Conservation (phyloP, 1,140 invertebrate species). For the Condylostylus longicornis region DNA sequence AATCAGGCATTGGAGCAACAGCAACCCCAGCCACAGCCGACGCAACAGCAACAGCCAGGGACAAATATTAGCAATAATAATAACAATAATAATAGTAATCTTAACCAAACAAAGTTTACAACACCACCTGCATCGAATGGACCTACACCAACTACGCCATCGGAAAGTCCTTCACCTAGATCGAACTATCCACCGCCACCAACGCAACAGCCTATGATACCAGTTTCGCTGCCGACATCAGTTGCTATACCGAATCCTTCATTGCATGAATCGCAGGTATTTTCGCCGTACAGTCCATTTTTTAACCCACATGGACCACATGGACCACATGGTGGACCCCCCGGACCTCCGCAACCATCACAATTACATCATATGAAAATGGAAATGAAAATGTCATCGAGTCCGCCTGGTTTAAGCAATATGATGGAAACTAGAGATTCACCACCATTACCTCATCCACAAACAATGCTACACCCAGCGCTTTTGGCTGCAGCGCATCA, state of each 20-base stretch:
- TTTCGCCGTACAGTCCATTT: constrained; percentile 78
- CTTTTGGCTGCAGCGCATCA: constrained; percentile 63
- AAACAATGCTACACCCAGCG: constrained; percentile 62
- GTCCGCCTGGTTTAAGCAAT: constrained; percentile 40
- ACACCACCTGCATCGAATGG: constrained; percentile 29
- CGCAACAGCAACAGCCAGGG: constrained; percentile 4
- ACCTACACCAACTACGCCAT: constrained; percentile 26
- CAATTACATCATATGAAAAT: constrained; percentile 36
- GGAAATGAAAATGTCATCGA: constrained; percentile 32
- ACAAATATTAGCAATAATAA: constrained; percentile 7
- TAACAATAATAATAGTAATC: constrained; percentile 11
- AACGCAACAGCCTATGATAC: constrained; percentile 43
- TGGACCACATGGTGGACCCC: constrained; percentile 37
- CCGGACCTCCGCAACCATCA: constrained; percentile 21
- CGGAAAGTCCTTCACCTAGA: constrained; percentile 51
- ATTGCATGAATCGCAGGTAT: constrained; percentile 86
- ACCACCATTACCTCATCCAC: constrained; percentile 62
- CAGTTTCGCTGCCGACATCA: constrained; percentile 66
- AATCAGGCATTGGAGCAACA: too few species aligned
- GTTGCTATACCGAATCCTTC: constrained; percentile 93
- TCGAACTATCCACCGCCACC: constrained; percentile 52
- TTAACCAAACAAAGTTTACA: constrained; percentile 14
- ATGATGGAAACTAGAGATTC: constrained; percentile 58
- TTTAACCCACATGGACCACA: constrained; percentile 47
- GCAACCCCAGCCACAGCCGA: not conserved